These are phyloP conservation scores for Planococcus citri DNA, from an alignment of 1,140 invertebrate genomes.

Conservation along the genomic window DNA sequence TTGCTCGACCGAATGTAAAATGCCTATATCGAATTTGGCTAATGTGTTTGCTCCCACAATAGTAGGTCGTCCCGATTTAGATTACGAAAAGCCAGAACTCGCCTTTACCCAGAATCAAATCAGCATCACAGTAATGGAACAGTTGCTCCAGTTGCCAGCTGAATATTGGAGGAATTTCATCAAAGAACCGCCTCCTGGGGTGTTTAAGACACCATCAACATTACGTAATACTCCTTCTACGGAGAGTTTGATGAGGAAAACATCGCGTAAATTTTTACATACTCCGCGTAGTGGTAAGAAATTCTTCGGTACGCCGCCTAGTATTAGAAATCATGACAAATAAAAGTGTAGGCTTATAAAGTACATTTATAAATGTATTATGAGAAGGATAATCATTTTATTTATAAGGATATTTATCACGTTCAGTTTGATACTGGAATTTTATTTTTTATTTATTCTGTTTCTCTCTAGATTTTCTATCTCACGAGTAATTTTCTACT, in stretches of 20 bases:
- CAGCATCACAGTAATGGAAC: conserved; percentile 27
- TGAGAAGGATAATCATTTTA: no score
- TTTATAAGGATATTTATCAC: no score
- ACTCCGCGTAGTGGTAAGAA: background rate
- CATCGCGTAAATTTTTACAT: background rate
- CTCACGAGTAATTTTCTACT: no score
- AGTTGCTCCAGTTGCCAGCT: background rate
- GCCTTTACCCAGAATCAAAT: conserved; percentile 29
- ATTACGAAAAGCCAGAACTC: conserved; percentile 31
- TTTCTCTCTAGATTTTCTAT: no score
- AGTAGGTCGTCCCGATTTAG: conserved; percentile 66
- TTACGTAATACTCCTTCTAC: background rate
- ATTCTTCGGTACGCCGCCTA: background rate
- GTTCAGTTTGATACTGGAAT: no score
- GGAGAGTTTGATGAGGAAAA: background rate
- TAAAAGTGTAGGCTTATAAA: no score
- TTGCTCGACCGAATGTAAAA: conserved; percentile 55
- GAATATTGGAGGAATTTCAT: background rate
- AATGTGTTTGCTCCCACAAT: conserved; percentile 75
- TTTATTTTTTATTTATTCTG: no score
- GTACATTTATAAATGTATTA: no score
- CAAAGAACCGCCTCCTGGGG: background rate
- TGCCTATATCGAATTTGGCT: conserved; percentile 65
- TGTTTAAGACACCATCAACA: background rate
- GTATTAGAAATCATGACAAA: no score